phyloP scores from a whole-genome alignment of 2,888 invertebrate species.

The Petrophora chlorosata region DNA sequence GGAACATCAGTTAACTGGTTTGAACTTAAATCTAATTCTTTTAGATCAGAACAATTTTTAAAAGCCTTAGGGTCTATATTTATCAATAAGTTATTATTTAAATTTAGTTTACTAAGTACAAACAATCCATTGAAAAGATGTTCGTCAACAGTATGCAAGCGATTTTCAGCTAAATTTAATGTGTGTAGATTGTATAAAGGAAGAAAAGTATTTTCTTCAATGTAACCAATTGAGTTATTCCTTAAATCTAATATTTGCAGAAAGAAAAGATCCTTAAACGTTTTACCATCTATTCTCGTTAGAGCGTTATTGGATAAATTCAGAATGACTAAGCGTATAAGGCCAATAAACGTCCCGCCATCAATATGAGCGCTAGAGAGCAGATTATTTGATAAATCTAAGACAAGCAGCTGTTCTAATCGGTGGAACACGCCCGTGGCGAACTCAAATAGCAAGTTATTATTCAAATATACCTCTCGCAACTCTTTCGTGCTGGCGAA shows the following conservation, averaged over 20 bases:
- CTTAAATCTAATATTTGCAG: slow-evolving; percentile 93
- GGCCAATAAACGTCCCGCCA: slow-evolving; percentile 92
- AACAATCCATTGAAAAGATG: slow-evolving; percentile 92
- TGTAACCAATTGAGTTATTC: slow-evolving; percentile 93
- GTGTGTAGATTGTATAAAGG: slow-evolving; percentile 95
- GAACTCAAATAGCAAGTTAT: slow-evolving; percentile 93
- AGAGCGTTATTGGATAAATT: slow-evolving; percentile 94
- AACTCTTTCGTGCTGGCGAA: slow-evolving; percentile 92
- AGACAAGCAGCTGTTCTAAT: slow-evolving; percentile 92
- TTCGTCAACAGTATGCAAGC: slow-evolving; percentile 91
- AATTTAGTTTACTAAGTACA: slow-evolving; percentile 91
- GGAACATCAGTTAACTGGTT: slow-evolving; percentile 93
- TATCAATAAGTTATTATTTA: slow-evolving; percentile 92
- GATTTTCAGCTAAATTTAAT: slow-evolving; percentile 94
- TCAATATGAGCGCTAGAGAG: slow-evolving; percentile 93
- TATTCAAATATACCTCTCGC: slow-evolving; percentile 92
- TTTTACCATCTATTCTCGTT: slow-evolving; percentile 91
- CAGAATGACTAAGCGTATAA: slow-evolving; percentile 93
- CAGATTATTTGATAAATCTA: slow-evolving; percentile 94
- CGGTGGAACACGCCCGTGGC: slow-evolving; percentile 93
- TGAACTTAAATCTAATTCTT: slow-evolving; percentile 94
- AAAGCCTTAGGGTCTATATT: slow-evolving; percentile 91
- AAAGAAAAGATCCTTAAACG: slow-evolving; percentile 94
- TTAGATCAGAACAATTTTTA: slow-evolving; percentile 93
- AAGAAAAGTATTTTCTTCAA: slow-evolving; percentile 94